These are phyloP conservation scores for Crotalus helleri DNA, from an alignment of 2,113 vertebrate genomes.

Conservation along the genomic window DNA sequence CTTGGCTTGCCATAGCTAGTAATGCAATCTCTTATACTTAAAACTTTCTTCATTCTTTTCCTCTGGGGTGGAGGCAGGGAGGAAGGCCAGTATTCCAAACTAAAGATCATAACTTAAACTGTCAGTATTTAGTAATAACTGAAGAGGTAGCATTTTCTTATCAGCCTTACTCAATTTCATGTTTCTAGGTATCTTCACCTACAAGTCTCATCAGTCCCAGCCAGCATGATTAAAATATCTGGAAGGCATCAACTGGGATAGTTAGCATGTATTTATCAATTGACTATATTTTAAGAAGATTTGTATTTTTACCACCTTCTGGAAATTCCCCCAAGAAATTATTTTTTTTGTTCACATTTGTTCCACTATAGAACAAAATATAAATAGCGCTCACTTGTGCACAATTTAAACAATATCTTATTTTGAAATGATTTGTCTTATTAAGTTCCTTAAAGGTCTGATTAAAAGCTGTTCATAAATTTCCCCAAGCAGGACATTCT, in stretches of 20 bases:
- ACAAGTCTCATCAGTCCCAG: not conserved
- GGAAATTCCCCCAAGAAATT: not conserved
- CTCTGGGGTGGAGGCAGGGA: not conserved
- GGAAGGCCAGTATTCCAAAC: not conserved
- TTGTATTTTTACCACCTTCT: not conserved
- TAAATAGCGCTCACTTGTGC: not conserved
- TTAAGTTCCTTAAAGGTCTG: not conserved
- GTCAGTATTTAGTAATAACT: not conserved
- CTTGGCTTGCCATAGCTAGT: slow-evolving; percentile 3
- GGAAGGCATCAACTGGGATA: not conserved
- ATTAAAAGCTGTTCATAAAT: not conserved
- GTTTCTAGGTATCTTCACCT: not conserved
- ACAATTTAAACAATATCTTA: not conserved
- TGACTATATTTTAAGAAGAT: not conserved
- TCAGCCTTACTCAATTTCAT: not conserved
- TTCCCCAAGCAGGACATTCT: not conserved
- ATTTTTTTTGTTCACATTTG: not conserved
- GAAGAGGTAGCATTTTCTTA: slow-evolving; percentile 28
- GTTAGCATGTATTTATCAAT: not conserved
- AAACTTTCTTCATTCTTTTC: not conserved
- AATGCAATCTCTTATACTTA: slow-evolving; percentile 44
- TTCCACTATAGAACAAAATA: not conserved
- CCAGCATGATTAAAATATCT: not conserved
- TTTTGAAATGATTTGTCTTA: not conserved
- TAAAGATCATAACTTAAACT: slow-evolving; percentile 1